phyloP scores from a whole-genome alignment of 2,797 vertebrate genomes.

The Alauda arvensis region DNA sequence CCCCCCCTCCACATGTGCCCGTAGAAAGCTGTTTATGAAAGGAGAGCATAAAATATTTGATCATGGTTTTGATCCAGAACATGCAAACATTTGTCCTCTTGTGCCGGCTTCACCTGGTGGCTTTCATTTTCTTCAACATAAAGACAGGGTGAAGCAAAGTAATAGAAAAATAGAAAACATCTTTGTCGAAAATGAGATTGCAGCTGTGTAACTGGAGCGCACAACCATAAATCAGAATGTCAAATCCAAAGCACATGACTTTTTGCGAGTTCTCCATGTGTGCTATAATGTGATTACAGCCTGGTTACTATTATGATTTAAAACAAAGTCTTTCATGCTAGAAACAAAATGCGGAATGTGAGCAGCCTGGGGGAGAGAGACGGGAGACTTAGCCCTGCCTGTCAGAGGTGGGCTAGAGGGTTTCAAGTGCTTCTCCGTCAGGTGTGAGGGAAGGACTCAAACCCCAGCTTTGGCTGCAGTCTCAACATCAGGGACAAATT shows the following conservation, averaged over 20 bases:
- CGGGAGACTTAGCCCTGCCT: conserved; percentile 59
- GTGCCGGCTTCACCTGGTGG: conserved; percentile 75
- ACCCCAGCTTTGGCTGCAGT: conserved; percentile 57
- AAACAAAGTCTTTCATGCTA: conserved; percentile 94
- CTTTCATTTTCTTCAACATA: conserved; percentile 75
- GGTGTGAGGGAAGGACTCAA: conserved; percentile 66
- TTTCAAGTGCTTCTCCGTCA: conserved; percentile 69
- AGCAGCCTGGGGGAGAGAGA: conserved; percentile 75
- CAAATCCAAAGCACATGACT: conserved; percentile 96
- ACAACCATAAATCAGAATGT: conserved; percentile 84
- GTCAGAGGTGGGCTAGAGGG: conserved; percentile 68
- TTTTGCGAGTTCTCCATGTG: conserved; percentile 94
- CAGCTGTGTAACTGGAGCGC: conserved; percentile 91
- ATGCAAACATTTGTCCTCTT: conserved; percentile 74
- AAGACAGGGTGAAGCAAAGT: conserved; percentile 78
- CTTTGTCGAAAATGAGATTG: conserved; percentile 84
- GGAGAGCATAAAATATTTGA: conserved; percentile 63
- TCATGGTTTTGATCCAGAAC: conserved; percentile 72
- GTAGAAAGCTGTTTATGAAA: conserved; percentile 68
- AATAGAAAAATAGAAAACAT: conserved; percentile 82
- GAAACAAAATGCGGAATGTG: conserved; percentile 84
- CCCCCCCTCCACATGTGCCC: conserved; percentile 53
- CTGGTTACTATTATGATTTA: conserved; percentile 98
- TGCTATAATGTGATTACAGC: conserved; percentile 96
- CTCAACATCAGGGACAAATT: conserved; percentile 73